Base-by-base conservation (phyloP, 2,113 vertebrate species). In the Sterrhoptilus dennistouni region DNA sequence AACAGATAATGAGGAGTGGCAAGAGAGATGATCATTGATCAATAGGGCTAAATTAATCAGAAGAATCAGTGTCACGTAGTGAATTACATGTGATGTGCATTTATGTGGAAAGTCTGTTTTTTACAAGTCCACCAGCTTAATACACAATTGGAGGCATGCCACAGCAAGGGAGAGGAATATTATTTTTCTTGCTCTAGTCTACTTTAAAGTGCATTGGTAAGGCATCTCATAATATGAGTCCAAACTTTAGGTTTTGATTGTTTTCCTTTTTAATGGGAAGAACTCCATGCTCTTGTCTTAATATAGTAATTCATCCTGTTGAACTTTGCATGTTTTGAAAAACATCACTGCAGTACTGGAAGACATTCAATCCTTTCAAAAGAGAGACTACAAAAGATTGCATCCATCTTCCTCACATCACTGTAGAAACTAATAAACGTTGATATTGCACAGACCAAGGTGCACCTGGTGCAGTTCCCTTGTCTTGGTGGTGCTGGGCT, bases 181-280 rank as follows among this genome's bases (percentile, higher is more conserved):
- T 95, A 40, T 23, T 94, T 90, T 93, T 78, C 74, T 82, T 84
- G 50, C 49, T 90, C 52, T 8, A 74, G 76, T 40, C 78, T 66
- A 29, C 66, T 89, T 83, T 22, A 72, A 83, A 82, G 60, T 68
- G 31, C 44, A 21, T 57, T 70, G 45, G 24, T 68, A 27, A 25
- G 68, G 27, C 29, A 52, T 53, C 35, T 85, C 77, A 61, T 95
- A 31, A 35, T 28, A 70, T 59, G 40, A 77, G 12, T 69, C 66
- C 50, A 79, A 79, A 75, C 57, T 57, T 84, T 6, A 74, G 36
- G 45, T 27, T 96, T 79, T 90, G n/a, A 59, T 69, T 78, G 24
- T 63, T 87, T 87, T 85, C 40, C n/a, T 91, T 87, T 92, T 82
- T 76, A 92, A 53, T 36, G 28, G 80, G 77, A 90, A 68, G 47